Evolutionary conservation across 2,888 invertebrate species (phyloP), one percentile per base, ranked within the genome.

Genomic region (Ctena decussata): DNA sequence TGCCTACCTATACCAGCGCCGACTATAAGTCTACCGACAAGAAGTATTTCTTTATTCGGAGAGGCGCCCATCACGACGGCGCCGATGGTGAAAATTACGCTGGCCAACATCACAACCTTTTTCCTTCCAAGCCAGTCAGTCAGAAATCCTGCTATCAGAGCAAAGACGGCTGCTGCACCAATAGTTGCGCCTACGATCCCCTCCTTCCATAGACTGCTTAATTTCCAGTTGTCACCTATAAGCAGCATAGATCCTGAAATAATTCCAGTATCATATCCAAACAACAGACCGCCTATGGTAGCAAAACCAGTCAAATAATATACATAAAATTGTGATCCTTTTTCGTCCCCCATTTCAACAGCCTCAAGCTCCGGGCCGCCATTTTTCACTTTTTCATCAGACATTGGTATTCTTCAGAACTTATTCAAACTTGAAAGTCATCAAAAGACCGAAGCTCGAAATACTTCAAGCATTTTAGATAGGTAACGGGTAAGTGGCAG

Each of bases 161-260:
- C 93, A 75, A 95, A 95, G 0, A 96, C 30, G 92, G 96, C 96
- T 5, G 96, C 96, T 1, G 96, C 94, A 0, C 93, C 95, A 24
- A 96, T 95, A 3, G 96, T 96, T 2, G 94, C 95, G 27, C 96
- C 96, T 21, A 96, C 96, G 39, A 97, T 96, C 2, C 96, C 84
- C 87, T 96, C 96, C 85, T 96, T 96, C 96, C 96, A 96, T 30
- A 95, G 88, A 27, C 94, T 94, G 71, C 87, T 92, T 65, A 96
- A 92, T 2, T 93, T 71, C 86, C 96, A 96, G 60, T 95, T 92
- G 41, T 95, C 94, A 80, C 95, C 94, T 77, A 94, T 92, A 30
- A 95, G 87, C 39, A 96, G 91, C 95, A 96, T 96, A 1, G 96
- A 96, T 5, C 96, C 96, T 0, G 96, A 96, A 12, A 97, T 96